Evolutionary conservation across 1,140 invertebrate genomes (phyloP).

Genomic region (Drosophila repletoides): DNA sequence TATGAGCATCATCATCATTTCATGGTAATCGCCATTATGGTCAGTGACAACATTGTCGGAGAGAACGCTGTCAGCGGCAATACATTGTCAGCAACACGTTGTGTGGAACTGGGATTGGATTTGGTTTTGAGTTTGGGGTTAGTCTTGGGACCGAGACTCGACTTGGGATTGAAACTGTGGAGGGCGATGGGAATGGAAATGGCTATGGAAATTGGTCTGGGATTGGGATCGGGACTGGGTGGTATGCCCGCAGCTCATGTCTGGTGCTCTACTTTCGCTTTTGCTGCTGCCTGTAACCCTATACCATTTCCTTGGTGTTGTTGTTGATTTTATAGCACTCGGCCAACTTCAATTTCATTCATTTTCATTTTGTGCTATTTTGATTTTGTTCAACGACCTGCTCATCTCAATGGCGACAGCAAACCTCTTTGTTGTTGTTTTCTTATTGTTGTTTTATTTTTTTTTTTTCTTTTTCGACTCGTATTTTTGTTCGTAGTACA

Average conservation of each 20-base stretch:
- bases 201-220: not conserved
- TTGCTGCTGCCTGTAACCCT: slow-evolving; percentile 13
- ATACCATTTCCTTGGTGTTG: slow-evolving; percentile 19
- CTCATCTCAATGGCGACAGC: slow-evolving; percentile 32
- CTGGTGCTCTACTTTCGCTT: slow-evolving; percentile 18
- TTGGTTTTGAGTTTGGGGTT: not conserved
- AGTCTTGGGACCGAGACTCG: not conserved
- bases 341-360: slow-evolving; percentile 35
- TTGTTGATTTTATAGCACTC: slow-evolving; percentile 40
- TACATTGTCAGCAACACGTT: slow-evolving; percentile 46
- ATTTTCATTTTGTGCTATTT: slow-evolving; percentile 48
- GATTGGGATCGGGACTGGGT: not conserved
- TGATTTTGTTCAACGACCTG: slow-evolving; percentile 42
- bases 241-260: not conserved
- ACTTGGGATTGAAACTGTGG: too few relatives aligned
- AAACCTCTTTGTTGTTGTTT: not conserved
- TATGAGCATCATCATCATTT: slow-evolving; percentile 24
- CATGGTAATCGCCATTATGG: slow-evolving; percentile 33
- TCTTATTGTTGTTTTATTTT: not conserved
- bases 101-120: slow-evolving; percentile 3
- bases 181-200: not conserved
- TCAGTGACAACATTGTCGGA: slow-evolving; percentile 17
- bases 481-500: slow-evolving; percentile 31
- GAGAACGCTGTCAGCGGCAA: slow-evolving; percentile 35
- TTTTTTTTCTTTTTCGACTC: not conserved